These are phyloP conservation scores for Aldabrachelys gigantea DNA, from an alignment of 2,113 vertebrate species.

Conservation along the genomic window DNA sequence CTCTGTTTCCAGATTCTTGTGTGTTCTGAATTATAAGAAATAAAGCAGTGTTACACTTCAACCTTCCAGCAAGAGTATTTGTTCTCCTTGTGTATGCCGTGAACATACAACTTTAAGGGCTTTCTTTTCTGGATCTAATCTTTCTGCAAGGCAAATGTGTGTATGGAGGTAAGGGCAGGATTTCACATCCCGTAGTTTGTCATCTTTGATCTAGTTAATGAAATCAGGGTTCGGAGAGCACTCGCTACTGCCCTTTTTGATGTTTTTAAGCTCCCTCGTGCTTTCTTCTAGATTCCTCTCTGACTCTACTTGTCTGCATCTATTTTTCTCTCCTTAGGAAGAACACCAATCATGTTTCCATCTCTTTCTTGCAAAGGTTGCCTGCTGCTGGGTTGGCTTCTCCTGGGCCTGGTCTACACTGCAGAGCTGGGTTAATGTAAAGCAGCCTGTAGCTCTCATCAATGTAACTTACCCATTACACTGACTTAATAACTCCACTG, in stretches of 20 bases:
- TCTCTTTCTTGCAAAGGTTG: slow-evolving; percentile 36
- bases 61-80: no score
- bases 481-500: no score
- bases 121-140: not conserved
- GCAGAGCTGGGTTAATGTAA: no score
- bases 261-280: slow-evolving; percentile 36
- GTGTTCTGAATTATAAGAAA: not conserved
- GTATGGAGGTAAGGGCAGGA: not conserved
- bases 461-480: no score
- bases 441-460: no score
- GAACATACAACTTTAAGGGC: not conserved
- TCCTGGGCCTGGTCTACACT: not conserved
- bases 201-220: slow-evolving; percentile 60
- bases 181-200: slow-evolving; percentile 44
- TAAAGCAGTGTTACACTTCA: no score
- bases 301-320: not conserved
- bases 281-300: slow-evolving; percentile 27
- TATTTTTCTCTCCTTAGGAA: slow-evolving; percentile 59
- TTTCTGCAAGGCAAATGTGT: not conserved
- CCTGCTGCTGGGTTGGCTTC: slow-evolving; percentile 47
- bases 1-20: not conserved
- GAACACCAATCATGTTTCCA: slow-evolving; percentile 42
- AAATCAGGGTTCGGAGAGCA: slow-evolving; percentile 34
- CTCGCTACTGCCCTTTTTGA: slow-evolving; percentile 45
- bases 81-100: not conserved